Conservation (phyloP, 2,888 invertebrate species). For the Synergus laeviventris region DNA sequence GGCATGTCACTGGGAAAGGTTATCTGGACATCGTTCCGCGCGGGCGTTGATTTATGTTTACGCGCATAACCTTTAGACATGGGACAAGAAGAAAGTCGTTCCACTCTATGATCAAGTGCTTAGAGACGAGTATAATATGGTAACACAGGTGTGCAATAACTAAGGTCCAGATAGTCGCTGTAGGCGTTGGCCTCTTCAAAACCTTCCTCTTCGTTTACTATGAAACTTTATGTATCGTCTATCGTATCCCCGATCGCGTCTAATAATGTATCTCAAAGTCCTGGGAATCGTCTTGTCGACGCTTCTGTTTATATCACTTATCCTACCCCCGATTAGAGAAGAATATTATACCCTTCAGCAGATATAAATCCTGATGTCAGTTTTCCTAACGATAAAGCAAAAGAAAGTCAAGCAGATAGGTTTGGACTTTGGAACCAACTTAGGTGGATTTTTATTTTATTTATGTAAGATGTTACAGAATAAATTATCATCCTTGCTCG, state of each 20-base stretch:
- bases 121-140: slow-evolving; percentile 41
- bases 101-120: slow-evolving; percentile 57
- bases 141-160: slow-evolving; percentile 50
- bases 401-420: neutral
- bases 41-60: slow-evolving; percentile 62
- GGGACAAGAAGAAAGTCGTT: slow-evolving; percentile 59
- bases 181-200: slow-evolving; percentile 57
- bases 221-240: neutral
- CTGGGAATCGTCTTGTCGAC: neutral
- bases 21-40: slow-evolving; percentile 41
- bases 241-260: neutral
- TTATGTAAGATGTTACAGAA: neutral
- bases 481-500: slow-evolving; percentile 6
- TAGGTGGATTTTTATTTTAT: neutral
- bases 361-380: neutral
- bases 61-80: slow-evolving; percentile 56
- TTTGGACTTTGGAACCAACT: neutral
- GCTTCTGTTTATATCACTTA: slow-evolving; percentile 1
- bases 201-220: slow-evolving; percentile 46
- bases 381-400: too few species aligned
- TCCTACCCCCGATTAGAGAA: neutral
- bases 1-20: slow-evolving; percentile 19
- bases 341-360: neutral
- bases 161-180: slow-evolving; percentile 38
- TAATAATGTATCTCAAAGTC: neutral